Evolutionary conservation across 53 echinoderm and acorn worm genomes (phyloP), one percentile per base, ranked within the genome.

Genomic region (Mesocentrotus franciscanus): DNA sequence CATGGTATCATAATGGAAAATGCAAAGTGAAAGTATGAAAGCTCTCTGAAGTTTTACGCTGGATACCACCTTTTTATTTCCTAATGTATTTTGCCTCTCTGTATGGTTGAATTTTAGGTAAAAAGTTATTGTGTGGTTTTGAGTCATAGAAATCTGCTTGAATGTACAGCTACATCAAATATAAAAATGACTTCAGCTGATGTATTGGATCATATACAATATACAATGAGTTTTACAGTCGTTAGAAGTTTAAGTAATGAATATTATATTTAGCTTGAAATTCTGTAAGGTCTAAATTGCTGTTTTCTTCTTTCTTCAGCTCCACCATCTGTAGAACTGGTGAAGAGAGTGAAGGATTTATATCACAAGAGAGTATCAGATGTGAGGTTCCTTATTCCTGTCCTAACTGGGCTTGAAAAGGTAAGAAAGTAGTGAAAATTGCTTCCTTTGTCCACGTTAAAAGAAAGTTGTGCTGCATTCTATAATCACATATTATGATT

Each of bases 281-380:
- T 14, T 18, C 64, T 64, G 64, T 18, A 17, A 66, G 8, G 18
- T 68, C 68, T 24, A 22, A 24, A 24, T 26, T 68, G 22, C 68
- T 18, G 20, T 59, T 60, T 26, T 4, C 30, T 68, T 16, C 26
- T 68, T 60, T 64, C 58, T 90, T 75, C 95, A 99, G 99, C 98
- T 17, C 98, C 99, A 57, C 99, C 99, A 16, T 97, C 99, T 57
- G 97, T 95, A 56, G 99, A 99, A 75, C 96, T 99, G 16, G 99
- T 99, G 64, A 98, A 98, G 95, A 74, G 99, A 95, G 99, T 99
- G 17, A 96, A 98, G 34, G 99, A 99, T 90, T 96, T 99, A 12
- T 99, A 99, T 96, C 96, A 98, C 56, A 99, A 98, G 95, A 92
- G 99, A 70, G 99, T 99, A 85, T 98, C 99, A 24, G 99, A 99